Base-by-base conservation (phyloP, 1,140 invertebrate genomes). In the Achroia grisella region DNA sequence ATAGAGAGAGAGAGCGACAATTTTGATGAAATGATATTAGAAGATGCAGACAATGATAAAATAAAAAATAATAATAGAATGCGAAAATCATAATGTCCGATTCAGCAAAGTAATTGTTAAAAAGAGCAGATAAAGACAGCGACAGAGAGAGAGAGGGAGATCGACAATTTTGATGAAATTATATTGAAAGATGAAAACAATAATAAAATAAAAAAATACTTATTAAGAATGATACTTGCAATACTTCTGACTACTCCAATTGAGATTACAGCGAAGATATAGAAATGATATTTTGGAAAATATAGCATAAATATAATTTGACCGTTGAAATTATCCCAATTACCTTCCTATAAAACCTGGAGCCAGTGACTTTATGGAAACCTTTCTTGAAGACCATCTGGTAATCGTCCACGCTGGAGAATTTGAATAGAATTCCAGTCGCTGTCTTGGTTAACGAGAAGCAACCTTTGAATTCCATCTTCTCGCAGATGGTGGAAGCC, bases 381-480 rank as follows among this genome's bases (percentile, higher is more conserved):
- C 93, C 93, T 71, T 94, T 94, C 75, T 94, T 93, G 87, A 91
- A 94, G 29, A 94, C 93, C 70, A 92, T 91, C 76, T 93, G 92
- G 78, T 92, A 95, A 72, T 95, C 93, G 48, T 94, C 93, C 58
- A 92, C 92, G 73, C 92, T 91, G 54, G 92, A 93, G 80, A 95
- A 94, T 79, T 94, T 94, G 88, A 95, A 95, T 35, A 94, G 88
- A 59, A 95, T 94, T n/a, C 93, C 93, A 35, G 93, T 95, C 44
- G 93, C 93, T 1, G 93, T 95, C 87, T 93, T 94, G 32, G 93
- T 94, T 56, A 95, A 86, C 49, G 92, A 93, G 85, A 94, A 94
- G 61, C 92, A 92, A 28, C 93, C 93, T 56, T 92, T 92, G 76
- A 94, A 94, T 83, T 92, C 93, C 90, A 95, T 93, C 80, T 94